Evolutionary conservation across 2,113 vertebrate genomes (phyloP), one percentile per base, ranked within the genome.

Genomic region (Lasiurus borealis): DNA sequence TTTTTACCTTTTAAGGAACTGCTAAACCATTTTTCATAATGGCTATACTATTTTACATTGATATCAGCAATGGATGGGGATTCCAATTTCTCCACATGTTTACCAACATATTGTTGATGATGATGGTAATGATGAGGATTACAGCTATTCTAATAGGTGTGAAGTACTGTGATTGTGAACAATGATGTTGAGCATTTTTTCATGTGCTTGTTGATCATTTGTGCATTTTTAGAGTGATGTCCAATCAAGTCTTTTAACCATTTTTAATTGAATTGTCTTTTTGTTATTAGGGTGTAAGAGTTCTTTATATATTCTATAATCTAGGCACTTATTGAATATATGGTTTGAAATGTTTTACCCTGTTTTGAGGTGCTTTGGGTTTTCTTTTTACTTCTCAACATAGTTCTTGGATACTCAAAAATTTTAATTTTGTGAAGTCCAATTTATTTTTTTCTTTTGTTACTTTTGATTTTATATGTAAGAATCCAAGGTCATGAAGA

Each of bases 401-500:
- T 36, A 90, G 3, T 54, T 54, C 14, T 77, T 85, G 77, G 64
- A 71, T 25, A 10, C 5, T 1, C 21, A 14, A 44, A 69, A 64
- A 36, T 69, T 69, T 88, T 36, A 88, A 85, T 59, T 89, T 96
- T 88, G 27, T 81, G 0, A 92, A 66, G 19, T 82, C 13, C 8
- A 71, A 85, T 88, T 88, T 36, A 64, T 10, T 23, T 27, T 64
- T 57, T 82, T 27, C 27, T 19, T 69, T 76, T 34, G 2, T n/a
- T 69, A 5, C 1, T 91, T 87, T 86, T 29, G 25, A 18, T 64
- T 2, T 85, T 7, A 40, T 29, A 54, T 52, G 52, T 87, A 90
- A 84, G 44, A 81, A 68, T 68, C 15, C 64, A n/a, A 80, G 2
- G 15, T 64, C 8, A 64, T 52, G 12, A 66, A 90, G 14, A 73